phyloP scores from a whole-genome alignment of 2,888 invertebrate genomes.

The Bedellia somnulentella region DNA sequence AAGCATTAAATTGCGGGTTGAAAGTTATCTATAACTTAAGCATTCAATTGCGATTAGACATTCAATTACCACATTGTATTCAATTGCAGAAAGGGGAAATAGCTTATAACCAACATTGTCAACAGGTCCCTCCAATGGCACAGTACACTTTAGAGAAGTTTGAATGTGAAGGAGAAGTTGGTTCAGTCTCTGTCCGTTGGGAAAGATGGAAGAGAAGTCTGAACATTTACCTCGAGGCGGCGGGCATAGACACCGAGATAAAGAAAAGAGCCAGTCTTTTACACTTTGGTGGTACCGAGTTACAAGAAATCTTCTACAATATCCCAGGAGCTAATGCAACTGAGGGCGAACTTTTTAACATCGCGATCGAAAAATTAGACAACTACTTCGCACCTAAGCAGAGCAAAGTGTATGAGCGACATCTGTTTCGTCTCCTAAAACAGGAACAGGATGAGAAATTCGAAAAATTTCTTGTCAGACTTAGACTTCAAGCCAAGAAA shows the following conservation, averaged over 20 bases:
- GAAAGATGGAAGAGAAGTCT: conserved; percentile 4
- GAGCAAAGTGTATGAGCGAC: conserved; percentile 5
- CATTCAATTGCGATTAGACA: too few species aligned
- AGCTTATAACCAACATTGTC: too few species aligned
- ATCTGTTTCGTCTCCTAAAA: conserved; percentile 2
- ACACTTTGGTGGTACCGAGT: conserved; percentile 4
- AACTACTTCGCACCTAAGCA: conserved; percentile 4
- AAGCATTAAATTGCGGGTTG: too few species aligned
- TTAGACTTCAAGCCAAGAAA: conserved; percentile 3
- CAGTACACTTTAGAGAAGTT: conserved; percentile 4
- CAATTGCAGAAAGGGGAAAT: too few species aligned
- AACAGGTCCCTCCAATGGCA: conserved; percentile 1
- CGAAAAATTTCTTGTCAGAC: conserved; percentile 2
- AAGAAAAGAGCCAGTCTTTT: conserved; percentile 5
- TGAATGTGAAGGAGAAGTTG: conserved; percentile 3
- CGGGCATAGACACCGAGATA: not conserved
- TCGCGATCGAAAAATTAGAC: conserved; percentile 1
- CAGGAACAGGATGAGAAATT: conserved; percentile 1
- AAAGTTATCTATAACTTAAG: too few species aligned
- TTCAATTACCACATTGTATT: too few species aligned
- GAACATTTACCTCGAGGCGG: conserved; percentile 1
- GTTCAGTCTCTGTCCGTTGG: conserved; percentile 3
- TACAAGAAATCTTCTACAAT: conserved; percentile 4
- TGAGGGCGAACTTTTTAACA: conserved; percentile 3
- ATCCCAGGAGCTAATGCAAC: conserved; percentile 1